These are phyloP conservation scores for Chydorus sphaericus DNA, from an alignment of 2,888 invertebrate genomes.

Conservation along the genomic window DNA sequence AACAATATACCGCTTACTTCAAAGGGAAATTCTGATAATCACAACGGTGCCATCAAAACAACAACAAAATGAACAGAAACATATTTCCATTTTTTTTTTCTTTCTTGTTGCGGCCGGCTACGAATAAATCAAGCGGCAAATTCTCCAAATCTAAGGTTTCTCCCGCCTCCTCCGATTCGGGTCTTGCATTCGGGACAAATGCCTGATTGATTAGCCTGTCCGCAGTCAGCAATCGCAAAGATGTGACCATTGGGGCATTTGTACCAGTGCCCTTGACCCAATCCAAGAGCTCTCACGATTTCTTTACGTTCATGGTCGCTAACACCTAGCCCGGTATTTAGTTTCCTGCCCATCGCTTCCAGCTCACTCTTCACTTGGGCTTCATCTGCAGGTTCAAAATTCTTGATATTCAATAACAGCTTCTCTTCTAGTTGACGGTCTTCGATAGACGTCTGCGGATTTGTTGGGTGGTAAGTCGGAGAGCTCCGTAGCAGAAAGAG, in stretches of 20 bases:
- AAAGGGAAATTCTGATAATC: too few species aligned
- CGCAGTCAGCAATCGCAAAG: constrained; percentile 50
- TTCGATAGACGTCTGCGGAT: not conserved
- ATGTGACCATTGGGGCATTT: constrained; percentile 53
- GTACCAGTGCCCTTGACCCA: constrained; percentile 47
- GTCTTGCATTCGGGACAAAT: constrained; percentile 43
- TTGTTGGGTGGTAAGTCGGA: not conserved
- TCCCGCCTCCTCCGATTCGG: constrained; percentile 37
- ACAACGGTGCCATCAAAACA: too few species aligned
- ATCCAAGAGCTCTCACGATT: constrained; percentile 41
- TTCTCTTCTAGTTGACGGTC: not conserved
- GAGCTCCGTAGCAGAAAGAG: not conserved
- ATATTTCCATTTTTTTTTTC: too few species aligned
- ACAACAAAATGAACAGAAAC: too few species aligned
- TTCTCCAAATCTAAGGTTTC: too few species aligned
- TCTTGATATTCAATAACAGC: not conserved
- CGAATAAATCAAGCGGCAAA: too few species aligned
- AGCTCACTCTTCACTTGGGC: not conserved
- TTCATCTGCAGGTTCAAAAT: not conserved
- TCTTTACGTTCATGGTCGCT: constrained; percentile 34
- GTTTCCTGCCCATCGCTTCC: constrained; percentile 13
- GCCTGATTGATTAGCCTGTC: constrained; percentile 40
- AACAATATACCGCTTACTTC: too few species aligned
- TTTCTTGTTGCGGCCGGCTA: too few species aligned
- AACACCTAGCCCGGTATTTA: constrained; percentile 23